A percentile compares a stretch with the other conserved stretches of the same genome.
phyloP scores from a whole-genome alignment of 2,113 vertebrate species.

The Corynorhinus townsendii region DNA sequence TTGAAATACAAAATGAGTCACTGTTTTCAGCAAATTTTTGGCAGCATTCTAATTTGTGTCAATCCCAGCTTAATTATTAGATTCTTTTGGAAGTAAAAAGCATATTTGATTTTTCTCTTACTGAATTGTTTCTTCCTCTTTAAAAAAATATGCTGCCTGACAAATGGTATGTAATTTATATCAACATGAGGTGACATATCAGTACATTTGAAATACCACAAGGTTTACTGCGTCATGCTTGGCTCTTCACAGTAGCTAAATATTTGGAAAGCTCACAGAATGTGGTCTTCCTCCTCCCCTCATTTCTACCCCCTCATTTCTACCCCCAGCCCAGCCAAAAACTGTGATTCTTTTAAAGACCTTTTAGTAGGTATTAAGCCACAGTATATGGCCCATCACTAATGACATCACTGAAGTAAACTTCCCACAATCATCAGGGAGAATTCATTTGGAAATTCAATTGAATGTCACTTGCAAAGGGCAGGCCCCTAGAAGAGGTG shows the following conservation, averaged over 20 bases:
- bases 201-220: not conserved
- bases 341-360: conserved; percentile 64
- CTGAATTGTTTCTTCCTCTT: not conserved
- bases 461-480: conserved; percentile 64
- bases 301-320: not conserved
- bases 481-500: conserved; percentile 48
- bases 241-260: not conserved
- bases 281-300: not conserved
- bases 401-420: conserved; percentile 71
- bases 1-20: conserved; percentile 84
- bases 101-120: conserved; percentile 68
- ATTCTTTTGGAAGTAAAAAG: conserved; percentile 73
- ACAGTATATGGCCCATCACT: conserved; percentile 71
- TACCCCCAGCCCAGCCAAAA: not conserved
- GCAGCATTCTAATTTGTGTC: conserved; percentile 82
- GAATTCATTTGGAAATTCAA: conserved; percentile 75
- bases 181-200: conserved; percentile 20
- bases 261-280: conserved; percentile 65
- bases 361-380: conserved; percentile 68
- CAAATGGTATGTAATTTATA: conserved; percentile 31
- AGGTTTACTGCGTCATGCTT: conserved; percentile 6
- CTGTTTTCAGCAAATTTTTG: conserved; percentile 80
- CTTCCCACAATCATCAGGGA: conserved; percentile 61
- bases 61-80: conserved; percentile 81
- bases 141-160: not conserved